Conservation (phyloP, 1,140 invertebrate species). For the Ectropis grisescens region DNA sequence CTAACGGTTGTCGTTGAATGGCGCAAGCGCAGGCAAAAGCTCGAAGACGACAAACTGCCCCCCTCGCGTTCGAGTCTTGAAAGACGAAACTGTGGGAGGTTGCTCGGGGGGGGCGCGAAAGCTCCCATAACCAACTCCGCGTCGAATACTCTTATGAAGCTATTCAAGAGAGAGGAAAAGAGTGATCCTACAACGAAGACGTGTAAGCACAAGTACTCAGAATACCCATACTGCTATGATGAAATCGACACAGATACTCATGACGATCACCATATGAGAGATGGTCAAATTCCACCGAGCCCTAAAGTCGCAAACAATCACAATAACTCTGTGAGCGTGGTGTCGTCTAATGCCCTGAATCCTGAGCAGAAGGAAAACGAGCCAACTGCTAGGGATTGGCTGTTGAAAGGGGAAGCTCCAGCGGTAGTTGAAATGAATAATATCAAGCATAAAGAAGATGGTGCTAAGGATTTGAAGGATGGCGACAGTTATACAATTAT, state of each 20-base stretch:
- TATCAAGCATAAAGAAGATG: slow-evolving; percentile 56
- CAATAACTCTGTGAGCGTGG: slow-evolving; percentile 56
- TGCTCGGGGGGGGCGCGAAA: slow-evolving; percentile 73
- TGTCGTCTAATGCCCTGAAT: slow-evolving; percentile 56
- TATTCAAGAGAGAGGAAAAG: slow-evolving; percentile 58
- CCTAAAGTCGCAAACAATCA: slow-evolving; percentile 51
- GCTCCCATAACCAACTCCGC: slow-evolving; percentile 38
- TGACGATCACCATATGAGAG: slow-evolving; percentile 70
- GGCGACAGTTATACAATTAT: slow-evolving; percentile 78
- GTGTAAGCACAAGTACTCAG: slow-evolving; percentile 87
- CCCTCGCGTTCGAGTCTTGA: no score
- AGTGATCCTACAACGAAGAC: slow-evolving; percentile 74
- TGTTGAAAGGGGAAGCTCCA: slow-evolving; percentile 44
- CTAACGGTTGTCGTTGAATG: slow-evolving; percentile 85
- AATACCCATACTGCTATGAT: slow-evolving; percentile 87
- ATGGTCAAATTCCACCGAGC: slow-evolving; percentile 45
- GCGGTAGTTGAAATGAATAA: slow-evolving; percentile 60
- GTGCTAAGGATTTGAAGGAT: slow-evolving; percentile 64
- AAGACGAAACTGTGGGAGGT: no score
- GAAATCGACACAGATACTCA: slow-evolving; percentile 81
- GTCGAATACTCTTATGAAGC: slow-evolving; percentile 49
- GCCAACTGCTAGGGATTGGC: slow-evolving; percentile 58
- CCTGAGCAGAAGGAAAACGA: slow-evolving; percentile 50
- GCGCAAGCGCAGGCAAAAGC: slow-evolving; percentile 76
- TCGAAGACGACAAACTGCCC: slow-evolving; percentile 73